Evolutionary conservation across 2,797 vertebrate species (phyloP).

Genomic region (Ceryle rudis): DNA sequence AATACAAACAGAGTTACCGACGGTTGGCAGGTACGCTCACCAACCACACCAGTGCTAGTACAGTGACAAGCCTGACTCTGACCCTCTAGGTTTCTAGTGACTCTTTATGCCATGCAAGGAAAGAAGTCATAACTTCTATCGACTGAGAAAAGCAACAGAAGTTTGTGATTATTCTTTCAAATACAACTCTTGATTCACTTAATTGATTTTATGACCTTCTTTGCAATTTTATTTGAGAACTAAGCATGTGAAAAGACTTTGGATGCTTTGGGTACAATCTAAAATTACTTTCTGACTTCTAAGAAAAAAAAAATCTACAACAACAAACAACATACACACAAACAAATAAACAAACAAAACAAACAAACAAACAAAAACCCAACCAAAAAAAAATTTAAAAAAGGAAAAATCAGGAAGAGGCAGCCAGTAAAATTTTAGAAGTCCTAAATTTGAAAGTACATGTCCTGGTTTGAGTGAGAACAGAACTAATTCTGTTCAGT

Average conservation of each 20-base stretch:
- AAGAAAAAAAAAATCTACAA: not conserved
- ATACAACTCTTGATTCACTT: not conserved
- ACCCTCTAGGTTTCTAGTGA: not conserved
- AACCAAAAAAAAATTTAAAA: no score
- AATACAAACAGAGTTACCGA: not conserved
- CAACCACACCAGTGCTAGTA: not conserved
- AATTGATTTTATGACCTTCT: not conserved
- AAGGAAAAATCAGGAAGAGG: not conserved
- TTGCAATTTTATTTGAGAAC: not conserved
- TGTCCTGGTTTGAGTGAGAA: no score
- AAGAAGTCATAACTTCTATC: not conserved
- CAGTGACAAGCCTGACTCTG: not conserved
- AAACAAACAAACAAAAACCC: no score
- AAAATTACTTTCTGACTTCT: not conserved
- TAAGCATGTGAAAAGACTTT: not conserved
- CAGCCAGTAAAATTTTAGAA: not conserved
- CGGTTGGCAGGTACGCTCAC: fast-evolving
- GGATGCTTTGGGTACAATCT: not conserved
- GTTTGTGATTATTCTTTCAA: not conserved
- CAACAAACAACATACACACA: not conserved
- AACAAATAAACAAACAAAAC: no score
- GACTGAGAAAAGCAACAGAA: not conserved
- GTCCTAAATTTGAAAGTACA: not conserved
- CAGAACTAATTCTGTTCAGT: no score
- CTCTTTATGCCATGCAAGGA: not conserved